Evolutionary conservation across 2,113 vertebrate genomes (phyloP).

Genomic region (Pseudorhombus dupliciocellatus): DNA sequence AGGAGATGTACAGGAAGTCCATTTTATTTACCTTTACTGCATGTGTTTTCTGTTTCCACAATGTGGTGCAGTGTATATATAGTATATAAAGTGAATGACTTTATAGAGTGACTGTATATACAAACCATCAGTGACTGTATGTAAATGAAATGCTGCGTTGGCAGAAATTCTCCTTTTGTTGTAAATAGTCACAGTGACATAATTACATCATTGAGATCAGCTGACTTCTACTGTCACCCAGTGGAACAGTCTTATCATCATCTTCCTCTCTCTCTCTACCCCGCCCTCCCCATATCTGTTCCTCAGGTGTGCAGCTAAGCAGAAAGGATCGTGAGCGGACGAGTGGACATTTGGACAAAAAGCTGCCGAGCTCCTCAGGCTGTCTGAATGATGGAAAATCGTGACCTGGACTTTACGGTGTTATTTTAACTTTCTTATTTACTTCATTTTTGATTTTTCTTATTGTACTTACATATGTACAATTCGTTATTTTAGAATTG

Average conservation of each 20-base stretch:
- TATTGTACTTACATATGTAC: constrained; percentile 13
- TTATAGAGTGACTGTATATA: too few species aligned
- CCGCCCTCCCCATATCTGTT: neutral
- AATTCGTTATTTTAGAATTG: neutral
- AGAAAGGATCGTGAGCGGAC: constrained; percentile 63
- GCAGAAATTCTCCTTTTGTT: too few species aligned
- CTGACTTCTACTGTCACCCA: neutral
- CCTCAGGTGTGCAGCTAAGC: constrained; percentile 56
- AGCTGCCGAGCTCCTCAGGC: neutral
- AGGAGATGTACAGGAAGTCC: neutral
- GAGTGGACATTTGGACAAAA: neutral
- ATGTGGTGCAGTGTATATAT: neutral
- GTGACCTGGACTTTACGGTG: neutral
- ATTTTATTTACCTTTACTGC: neutral
- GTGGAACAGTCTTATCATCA: neutral
- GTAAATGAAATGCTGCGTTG: too few species aligned
- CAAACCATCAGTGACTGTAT: too few species aligned
- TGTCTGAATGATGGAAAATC: neutral
- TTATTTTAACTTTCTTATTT: neutral
- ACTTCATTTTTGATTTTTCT: neutral
- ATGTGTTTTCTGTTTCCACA: neutral
- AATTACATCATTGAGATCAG: too few species aligned
- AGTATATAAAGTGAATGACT: too few species aligned
- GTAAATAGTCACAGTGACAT: too few species aligned
- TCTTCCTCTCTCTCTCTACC: neutral